Evolutionary conservation across 2,797 vertebrate species (phyloP).

Genomic region (Muraenolepis orangiensis): DNA sequence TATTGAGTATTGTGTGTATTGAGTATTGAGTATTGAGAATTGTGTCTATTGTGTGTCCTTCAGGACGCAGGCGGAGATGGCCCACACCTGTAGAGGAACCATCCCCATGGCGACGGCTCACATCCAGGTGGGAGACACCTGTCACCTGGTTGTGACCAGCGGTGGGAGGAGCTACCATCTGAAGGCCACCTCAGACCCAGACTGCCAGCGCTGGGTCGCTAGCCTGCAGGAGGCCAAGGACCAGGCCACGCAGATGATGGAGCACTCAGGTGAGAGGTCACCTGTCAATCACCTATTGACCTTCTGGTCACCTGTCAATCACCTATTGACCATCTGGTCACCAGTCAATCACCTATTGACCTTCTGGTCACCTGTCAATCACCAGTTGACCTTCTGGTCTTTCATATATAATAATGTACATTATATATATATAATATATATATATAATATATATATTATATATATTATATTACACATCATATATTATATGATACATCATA

Average conservation of each 20-base stretch:
- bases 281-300: not conserved
- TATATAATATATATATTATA: no score
- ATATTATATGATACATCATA: no score
- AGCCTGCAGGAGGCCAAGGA: conserved; percentile 88
- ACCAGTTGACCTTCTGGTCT: no score
- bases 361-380: no score
- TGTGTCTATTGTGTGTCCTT: not conserved
- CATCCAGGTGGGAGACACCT: conserved; percentile 88
- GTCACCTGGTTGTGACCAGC: conserved; percentile 85
- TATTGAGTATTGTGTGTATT: not conserved
- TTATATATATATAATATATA: no score
- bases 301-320: not conserved
- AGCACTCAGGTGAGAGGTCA: conserved; percentile 66
- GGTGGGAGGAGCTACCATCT: conserved; percentile 91
- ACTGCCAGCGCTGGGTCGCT: conserved; percentile 89
- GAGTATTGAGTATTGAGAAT: not conserved
- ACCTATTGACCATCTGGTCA: no score
- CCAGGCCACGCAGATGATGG: conserved; percentile 82
- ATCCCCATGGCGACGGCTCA: conserved; percentile 86
- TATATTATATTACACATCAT: no score
- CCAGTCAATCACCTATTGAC: no score
- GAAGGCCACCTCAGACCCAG: conserved; percentile 86
- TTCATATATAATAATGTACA: no score
- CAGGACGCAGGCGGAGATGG: conserved; percentile 96
- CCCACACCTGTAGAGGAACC: conserved; percentile 91